These are phyloP conservation scores for Acleris laterana DNA, from an alignment of 2,888 invertebrate genomes.

Conservation along the genomic window DNA sequence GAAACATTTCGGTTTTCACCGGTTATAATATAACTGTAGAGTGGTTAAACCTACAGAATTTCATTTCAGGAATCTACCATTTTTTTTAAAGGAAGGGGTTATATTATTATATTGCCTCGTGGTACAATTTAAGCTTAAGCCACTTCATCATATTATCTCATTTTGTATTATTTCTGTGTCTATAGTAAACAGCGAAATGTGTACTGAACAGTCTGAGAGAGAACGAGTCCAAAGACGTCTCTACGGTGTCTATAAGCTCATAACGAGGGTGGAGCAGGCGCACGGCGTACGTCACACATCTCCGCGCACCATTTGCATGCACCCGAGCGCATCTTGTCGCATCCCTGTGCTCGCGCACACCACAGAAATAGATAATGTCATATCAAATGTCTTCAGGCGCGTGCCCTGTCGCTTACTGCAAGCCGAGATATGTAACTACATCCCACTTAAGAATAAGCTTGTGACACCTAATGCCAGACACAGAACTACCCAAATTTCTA, in stretches of 20 bases:
- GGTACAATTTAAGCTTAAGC: background rate
- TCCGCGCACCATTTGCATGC: constrained; percentile 81
- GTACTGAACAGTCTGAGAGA: no score
- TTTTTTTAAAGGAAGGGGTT: background rate
- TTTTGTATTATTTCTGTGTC: no score
- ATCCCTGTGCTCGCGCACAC: constrained; percentile 54
- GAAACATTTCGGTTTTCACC: background rate
- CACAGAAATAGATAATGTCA: constrained; percentile 80
- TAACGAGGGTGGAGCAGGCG: constrained; percentile 64
- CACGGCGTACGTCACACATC: constrained; percentile 70
- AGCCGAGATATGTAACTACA: constrained; percentile 35
- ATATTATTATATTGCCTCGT: no score
- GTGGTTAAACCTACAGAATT: no score
- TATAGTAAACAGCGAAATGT: no score
- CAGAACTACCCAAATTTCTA: constrained; percentile 41
- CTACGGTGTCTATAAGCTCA: constrained; percentile 49
- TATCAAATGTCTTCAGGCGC: constrained; percentile 73
- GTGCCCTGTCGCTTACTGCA: constrained; percentile 51
- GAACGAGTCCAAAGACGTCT: constrained; percentile 41
- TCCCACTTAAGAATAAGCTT: constrained; percentile 18
- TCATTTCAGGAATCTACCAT: no score
- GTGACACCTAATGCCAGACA: constrained; percentile 24
- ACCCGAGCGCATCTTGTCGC: constrained; percentile 70
- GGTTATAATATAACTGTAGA: background rate
- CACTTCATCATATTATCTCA: no score